Evolutionary conservation across 2,888 invertebrate genomes (phyloP).

Genomic region (Phyllotreta cruciferae): DNA sequence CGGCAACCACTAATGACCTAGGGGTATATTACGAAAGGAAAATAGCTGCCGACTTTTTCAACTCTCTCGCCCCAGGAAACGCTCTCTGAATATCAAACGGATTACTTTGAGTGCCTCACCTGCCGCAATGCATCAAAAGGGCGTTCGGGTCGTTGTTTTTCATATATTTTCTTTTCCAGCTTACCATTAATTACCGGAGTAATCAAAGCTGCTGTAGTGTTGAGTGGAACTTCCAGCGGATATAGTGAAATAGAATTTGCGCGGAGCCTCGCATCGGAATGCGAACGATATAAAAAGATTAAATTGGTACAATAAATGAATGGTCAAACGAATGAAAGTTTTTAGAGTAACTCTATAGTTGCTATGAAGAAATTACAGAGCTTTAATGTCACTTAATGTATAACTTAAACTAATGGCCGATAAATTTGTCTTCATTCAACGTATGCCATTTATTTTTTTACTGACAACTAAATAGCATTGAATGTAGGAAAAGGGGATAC

Average conservation of each 20-base stretch:
- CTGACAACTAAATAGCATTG: too few species aligned
- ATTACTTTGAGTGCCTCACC: conserved; percentile 29
- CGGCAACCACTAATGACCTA: conserved; percentile 30
- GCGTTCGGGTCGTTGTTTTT: conserved; percentile 21
- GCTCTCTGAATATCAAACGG: conserved; percentile 29
- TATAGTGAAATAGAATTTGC: conserved; percentile 4
- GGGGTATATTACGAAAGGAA: conserved; percentile 29
- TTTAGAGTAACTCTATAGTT: too few species aligned
- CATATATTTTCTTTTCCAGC: conserved; percentile 21
- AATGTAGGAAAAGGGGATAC: too few species aligned
- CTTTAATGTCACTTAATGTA: too few species aligned
- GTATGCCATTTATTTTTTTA: too few species aligned
- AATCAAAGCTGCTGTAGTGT: conserved; percentile 15
- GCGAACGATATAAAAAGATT: too few species aligned
- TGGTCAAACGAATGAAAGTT: too few species aligned
- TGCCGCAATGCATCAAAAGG: conserved; percentile 32
- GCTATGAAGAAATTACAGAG: too few species aligned
- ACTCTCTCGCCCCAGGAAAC: conserved; percentile 27
- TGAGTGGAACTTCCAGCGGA: not conserved
- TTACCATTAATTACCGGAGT: conserved; percentile 24
- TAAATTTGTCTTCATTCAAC: too few species aligned
- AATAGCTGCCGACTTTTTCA: conserved; percentile 30
- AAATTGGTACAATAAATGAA: too few species aligned
- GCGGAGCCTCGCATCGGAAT: too few species aligned
- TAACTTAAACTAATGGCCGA: too few species aligned